Conservation (phyloP, 2,797 vertebrate species). For the Botia almorhae region DNA sequence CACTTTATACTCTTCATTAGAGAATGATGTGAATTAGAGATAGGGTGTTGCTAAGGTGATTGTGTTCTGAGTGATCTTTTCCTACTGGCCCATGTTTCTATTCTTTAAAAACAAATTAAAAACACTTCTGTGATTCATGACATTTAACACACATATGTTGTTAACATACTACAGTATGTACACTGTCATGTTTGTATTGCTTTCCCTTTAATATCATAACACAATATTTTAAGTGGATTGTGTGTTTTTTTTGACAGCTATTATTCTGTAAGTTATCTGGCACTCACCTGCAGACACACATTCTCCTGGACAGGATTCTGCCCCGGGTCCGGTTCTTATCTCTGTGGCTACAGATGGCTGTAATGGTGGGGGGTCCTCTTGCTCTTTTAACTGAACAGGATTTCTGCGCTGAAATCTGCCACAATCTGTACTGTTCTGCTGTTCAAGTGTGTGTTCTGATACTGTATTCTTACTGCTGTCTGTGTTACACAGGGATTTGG, state of each 20-base stretch:
- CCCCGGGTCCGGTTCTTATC: constrained; percentile 68
- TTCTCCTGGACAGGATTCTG: constrained; percentile 63
- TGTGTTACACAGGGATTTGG: background rate
- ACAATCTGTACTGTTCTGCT: constrained; percentile 45
- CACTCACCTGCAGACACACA: constrained; percentile 44
- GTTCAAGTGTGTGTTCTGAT: constrained; percentile 58
- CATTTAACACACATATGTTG: background rate
- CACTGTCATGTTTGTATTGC: no score
- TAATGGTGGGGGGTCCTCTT: constrained; percentile 49
- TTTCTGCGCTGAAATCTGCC: constrained; percentile 53
- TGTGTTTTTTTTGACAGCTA: background rate
- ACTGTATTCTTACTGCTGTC: constrained; percentile 16
- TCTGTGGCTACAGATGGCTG: constrained; percentile 62
- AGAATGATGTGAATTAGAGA: no score
- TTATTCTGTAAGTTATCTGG: constrained; percentile 6
- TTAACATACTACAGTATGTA: background rate
- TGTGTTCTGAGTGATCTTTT: no score
- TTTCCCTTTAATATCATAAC: background rate
- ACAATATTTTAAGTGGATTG: background rate
- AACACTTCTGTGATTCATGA: background rate
- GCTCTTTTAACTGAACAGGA: constrained; percentile 32
- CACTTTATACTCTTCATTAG: no score
- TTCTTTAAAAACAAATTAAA: no score
- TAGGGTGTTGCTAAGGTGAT: no score
- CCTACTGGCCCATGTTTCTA: no score